These are phyloP conservation scores for Leptonema lineaticorne DNA, from an alignment of 1,140 invertebrate genomes.

Conservation along the genomic window DNA sequence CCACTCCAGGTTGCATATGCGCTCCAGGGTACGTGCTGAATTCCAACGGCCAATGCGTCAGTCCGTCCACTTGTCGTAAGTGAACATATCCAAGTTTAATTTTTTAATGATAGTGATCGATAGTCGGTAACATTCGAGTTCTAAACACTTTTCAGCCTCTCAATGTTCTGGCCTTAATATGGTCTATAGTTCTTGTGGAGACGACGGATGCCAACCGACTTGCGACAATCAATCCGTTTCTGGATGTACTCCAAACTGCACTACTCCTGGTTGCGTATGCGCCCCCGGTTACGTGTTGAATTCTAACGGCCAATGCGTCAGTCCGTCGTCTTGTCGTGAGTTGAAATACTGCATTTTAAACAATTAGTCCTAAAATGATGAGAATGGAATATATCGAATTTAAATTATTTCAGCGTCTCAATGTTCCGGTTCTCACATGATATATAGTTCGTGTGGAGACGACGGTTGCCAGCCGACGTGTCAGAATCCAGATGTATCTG, in stretches of 20 bases:
- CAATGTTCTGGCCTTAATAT: not conserved
- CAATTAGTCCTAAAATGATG: too few species aligned
- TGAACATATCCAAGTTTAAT: too few species aligned
- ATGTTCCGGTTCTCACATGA: not conserved
- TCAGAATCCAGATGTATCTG: not conserved
- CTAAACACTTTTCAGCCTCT: not conserved
- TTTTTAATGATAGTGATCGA: too few species aligned
- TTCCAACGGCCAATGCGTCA: not conserved
- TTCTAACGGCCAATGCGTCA: conserved; percentile 20
- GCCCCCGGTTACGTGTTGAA: conserved; percentile 24
- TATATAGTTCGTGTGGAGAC: conserved; percentile 18
- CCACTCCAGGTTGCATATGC: not conserved
- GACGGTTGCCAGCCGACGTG: not conserved
- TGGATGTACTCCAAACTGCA: too few species aligned
- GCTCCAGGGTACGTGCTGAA: not conserved
- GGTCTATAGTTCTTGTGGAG: not conserved
- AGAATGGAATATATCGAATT: too few species aligned
- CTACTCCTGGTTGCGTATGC: conserved; percentile 29
- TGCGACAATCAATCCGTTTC: not conserved
- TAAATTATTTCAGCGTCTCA: conserved; percentile 19
- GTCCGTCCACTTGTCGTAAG: not conserved
- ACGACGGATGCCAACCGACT: not conserved
- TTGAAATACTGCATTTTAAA: too few species aligned
- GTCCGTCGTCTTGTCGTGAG: conserved; percentile 30
- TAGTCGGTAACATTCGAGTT: too few species aligned